Percentiles rank a stretch among this genome's conserved stretches.
Evolutionary conservation across 2,797 vertebrate genomes (phyloP).

Genomic region (Australoheros facetus): DNA sequence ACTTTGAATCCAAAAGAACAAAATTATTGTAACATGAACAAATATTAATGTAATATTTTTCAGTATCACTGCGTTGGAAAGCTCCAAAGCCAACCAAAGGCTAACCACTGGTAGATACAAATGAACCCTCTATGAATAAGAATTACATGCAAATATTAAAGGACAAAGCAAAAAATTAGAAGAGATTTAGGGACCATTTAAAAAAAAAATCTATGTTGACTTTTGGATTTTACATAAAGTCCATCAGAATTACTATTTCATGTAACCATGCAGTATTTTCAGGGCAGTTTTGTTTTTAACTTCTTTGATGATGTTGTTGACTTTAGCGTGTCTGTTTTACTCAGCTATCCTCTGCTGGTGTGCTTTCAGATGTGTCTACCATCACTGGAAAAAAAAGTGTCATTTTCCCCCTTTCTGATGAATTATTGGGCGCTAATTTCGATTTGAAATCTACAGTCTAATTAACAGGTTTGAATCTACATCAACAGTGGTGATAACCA

Average conservation of each 20-base stretch:
- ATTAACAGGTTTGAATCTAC: constrained; percentile 76
- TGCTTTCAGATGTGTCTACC: constrained; percentile 11
- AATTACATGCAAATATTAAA: neutral
- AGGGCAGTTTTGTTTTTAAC: too few relatives aligned
- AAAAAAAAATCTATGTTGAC: neutral
- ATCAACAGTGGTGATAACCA: constrained; percentile 73
- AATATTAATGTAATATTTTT: neutral
- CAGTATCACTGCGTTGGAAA: neutral
- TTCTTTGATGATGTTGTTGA: neutral
- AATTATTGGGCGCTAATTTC: constrained; percentile 67
- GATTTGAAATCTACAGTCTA: constrained; percentile 66
- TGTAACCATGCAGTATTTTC: neutral
- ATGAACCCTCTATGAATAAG: neutral
- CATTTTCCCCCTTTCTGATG: constrained; percentile 45
- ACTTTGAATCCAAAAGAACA: neutral
- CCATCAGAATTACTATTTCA: too few relatives aligned
- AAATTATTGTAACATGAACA: neutral
- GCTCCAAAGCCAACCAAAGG: neutral
- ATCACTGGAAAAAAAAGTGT: constrained; percentile 21
- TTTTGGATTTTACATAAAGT: neutral
- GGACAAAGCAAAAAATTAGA: neutral
- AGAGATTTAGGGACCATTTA: neutral
- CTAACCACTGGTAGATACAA: neutral
- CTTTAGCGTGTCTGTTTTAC: neutral
- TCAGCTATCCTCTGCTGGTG: neutral